phyloP scores from a whole-genome alignment of 2,888 invertebrate species.

The Rhamnusium bicolor region DNA sequence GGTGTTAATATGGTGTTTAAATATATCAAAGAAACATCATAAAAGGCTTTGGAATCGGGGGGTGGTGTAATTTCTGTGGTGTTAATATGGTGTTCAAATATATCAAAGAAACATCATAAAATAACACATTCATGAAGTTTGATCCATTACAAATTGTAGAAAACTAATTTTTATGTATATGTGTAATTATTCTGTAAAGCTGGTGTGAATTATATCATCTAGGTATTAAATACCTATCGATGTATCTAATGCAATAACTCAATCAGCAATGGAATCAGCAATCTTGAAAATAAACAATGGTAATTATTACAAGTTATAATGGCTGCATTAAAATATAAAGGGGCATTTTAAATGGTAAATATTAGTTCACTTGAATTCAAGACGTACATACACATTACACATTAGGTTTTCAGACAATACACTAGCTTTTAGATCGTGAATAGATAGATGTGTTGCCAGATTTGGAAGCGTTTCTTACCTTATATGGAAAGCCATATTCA shows the following conservation, averaged over 20 bases:
- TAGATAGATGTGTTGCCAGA: constrained; percentile 6
- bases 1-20: no score
- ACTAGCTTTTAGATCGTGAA: not conserved
- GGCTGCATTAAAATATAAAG: not conserved
- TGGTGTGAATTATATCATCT: not conserved
- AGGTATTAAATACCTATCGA: not conserved
- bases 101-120: no score
- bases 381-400: not conserved
- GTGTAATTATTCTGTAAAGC: no score
- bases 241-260: not conserved
- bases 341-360: constrained; percentile 12
- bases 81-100: no score
- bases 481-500: no score
- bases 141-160: no score
- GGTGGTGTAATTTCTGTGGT: no score
- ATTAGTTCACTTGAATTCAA: not conserved
- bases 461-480: not conserved
- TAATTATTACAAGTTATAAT: constrained; percentile 1
- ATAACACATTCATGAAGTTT: no score
- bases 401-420: not conserved
- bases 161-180: no score
- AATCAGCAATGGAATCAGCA: not conserved
- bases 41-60: no score
- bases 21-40: no score
- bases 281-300: constrained; percentile 7